These are phyloP conservation scores for Polypedilum pembai DNA, from an alignment of 1,140 invertebrate genomes.

Conservation along the genomic window DNA sequence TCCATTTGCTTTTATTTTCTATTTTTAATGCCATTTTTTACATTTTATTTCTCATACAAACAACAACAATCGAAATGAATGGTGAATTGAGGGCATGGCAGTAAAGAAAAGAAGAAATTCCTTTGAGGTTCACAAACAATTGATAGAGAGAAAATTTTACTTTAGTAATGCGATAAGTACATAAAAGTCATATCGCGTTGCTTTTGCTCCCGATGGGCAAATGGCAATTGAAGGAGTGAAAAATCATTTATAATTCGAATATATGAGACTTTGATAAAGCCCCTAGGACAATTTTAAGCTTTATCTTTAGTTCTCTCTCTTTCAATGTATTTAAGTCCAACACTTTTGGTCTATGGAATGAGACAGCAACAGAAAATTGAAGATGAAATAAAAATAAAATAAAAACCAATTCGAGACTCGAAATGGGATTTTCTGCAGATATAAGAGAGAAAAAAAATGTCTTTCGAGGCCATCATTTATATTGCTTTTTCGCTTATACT, in stretches of 20 bases:
- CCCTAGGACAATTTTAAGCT: not conserved
- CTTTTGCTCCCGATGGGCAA: too few species aligned
- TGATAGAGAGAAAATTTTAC: too few species aligned
- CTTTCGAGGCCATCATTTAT: constrained; percentile 16
- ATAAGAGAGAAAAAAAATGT: not conserved
- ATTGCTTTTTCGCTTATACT: not conserved
- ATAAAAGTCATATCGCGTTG: too few species aligned
- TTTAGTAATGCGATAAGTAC: too few species aligned
- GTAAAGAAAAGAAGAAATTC: too few species aligned
- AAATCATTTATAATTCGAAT: constrained; percentile 19
- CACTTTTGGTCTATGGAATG: not conserved
- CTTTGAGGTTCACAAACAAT: too few species aligned
- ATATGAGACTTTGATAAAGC: not conserved
- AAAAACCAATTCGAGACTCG: not conserved
- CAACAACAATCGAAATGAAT: too few species aligned
- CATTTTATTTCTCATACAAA: not conserved
- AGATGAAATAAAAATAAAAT: constrained; percentile 20
- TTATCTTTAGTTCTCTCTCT: not conserved
- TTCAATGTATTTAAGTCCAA: not conserved
- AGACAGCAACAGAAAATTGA: not conserved
- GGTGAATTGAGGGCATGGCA: too few species aligned
- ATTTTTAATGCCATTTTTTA: not conserved
- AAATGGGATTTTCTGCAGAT: not conserved
- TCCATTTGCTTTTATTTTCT: not conserved
- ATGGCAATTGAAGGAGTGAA: not conserved